Conservation (phyloP, 2,113 vertebrate species). For the Sinosuthora webbiana region DNA sequence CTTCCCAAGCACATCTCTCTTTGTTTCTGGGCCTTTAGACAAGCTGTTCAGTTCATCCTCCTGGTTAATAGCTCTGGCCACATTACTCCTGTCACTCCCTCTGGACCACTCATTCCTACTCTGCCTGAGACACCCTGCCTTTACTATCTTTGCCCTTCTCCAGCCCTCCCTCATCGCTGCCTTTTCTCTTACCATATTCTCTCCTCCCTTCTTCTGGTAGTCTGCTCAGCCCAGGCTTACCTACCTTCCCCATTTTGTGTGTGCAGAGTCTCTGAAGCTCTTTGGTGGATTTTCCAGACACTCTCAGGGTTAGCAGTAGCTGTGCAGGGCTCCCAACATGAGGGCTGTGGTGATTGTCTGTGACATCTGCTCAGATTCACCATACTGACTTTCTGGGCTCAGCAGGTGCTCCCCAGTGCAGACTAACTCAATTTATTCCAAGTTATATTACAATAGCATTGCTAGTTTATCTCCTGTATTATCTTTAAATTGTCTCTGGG, state of each 20-base stretch:
- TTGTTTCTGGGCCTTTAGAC: background rate
- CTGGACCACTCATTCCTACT: background rate
- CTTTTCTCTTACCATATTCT: background rate
- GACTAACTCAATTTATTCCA: background rate
- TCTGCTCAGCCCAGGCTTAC: background rate
- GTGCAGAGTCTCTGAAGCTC: background rate
- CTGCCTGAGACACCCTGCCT: background rate
- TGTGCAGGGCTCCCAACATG: accelerated
- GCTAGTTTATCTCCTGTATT: background rate
- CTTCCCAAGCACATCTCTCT: background rate
- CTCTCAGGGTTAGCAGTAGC: accelerated
- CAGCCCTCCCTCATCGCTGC: background rate
- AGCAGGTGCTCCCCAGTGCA: background rate
- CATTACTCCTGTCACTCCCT: background rate
- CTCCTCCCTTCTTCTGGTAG: background rate
- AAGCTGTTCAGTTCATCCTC: background rate
- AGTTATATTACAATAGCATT: background rate
- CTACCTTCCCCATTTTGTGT: background rate
- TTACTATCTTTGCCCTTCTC: background rate
- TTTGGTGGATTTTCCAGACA: background rate
- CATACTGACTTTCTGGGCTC: background rate
- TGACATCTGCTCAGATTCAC: background rate
- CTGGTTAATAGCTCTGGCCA: background rate
- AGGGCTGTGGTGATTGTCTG: background rate
- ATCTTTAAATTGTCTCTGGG: background rate